Base-by-base conservation (phyloP, 2,888 invertebrate genomes). In the Nesidiocoris tenuis region DNA sequence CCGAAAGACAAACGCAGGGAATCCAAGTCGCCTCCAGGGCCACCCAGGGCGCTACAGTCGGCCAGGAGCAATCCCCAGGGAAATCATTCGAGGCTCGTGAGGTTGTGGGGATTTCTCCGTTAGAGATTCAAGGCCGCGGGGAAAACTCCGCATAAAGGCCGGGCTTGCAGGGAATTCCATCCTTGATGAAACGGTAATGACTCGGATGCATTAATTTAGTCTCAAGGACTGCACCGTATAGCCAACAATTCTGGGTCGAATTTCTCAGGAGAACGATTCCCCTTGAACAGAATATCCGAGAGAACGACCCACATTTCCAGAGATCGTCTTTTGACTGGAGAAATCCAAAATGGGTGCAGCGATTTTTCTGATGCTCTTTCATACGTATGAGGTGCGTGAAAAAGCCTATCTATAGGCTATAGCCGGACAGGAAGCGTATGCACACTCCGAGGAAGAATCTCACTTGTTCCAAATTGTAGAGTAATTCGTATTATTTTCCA, bases 121-220 rank as follows among this genome's bases (percentile, higher is more conserved):
- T 12, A 12, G 39, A 39, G 39, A 39, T 39, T 39, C 65, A 39
- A 65, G 39, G 25, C 25, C 39, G 25, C 19, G 25, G 25, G 39
- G 65, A 39, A 39, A 65, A 24, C 25, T 23, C 39, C 65, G n/a
- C 25, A 65, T 39, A 39, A 24, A 18, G 65, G 17, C 65, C 18
- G 25, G 39, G 18, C 18, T 19, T 19, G n/a, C 17, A 23, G 25
- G 19, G 39, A 7, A 39, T 24, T 25, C 65, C 39, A 24, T 19
- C n/a, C n/a, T 19, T 39, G 65, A 65, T 65, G 65, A 65, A 65
- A 65, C 65, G 65, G 25, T 65, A 65, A 65, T 65, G 65, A 65
- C 65, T 39, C 65, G 65, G 19, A 39, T 5, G 65, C 65, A 65
- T 65, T 65, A 65, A 65, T 65, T 65, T 65, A 65, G 19, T 65